Evolutionary conservation across 2,888 invertebrate genomes (phyloP).

Genomic region (Anoplius nigerrimus): DNA sequence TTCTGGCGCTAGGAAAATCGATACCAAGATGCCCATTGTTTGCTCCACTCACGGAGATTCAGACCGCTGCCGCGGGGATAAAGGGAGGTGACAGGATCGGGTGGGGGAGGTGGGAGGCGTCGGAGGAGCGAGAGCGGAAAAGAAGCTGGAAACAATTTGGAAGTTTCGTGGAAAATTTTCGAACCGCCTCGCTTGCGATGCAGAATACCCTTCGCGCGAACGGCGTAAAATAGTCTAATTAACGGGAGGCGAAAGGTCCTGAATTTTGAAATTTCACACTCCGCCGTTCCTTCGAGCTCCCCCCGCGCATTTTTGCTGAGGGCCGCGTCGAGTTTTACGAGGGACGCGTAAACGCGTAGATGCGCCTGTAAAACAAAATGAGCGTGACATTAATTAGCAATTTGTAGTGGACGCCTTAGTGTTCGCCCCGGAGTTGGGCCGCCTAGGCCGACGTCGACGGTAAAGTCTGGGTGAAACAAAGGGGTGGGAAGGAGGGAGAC

Average conservation of each 20-base stretch:
- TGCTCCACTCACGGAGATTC: conserved; percentile 20
- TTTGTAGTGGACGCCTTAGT: conserved; percentile 44
- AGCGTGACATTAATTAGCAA: conserved; percentile 48
- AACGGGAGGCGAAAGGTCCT: too few relatives aligned
- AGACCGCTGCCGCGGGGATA: too few relatives aligned
- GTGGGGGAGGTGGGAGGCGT: too few relatives aligned
- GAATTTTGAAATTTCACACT: conserved; percentile 4
- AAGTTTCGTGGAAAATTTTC: too few relatives aligned
- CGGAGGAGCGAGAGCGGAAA: too few relatives aligned
- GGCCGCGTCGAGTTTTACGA: conserved; percentile 15
- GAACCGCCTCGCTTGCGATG: too few relatives aligned
- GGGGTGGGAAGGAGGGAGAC: neutral
- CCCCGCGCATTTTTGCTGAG: conserved; percentile 16
- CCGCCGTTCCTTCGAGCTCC: conserved; percentile 36
- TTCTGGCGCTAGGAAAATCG: conserved; percentile 51
- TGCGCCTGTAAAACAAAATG: conserved; percentile 34
- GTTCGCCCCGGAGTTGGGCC: conserved; percentile 11
- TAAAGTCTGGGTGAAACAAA: conserved; percentile 22
- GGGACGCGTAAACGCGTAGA: neutral
- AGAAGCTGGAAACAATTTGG: too few relatives aligned
- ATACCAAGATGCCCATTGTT: conserved; percentile 49
- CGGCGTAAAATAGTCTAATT: too few relatives aligned
- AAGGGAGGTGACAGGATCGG: too few relatives aligned
- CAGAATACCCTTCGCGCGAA: too few relatives aligned
- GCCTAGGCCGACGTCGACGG: conserved; percentile 8